Percentiles rank a stretch among this genome's conserved stretches.
phyloP scores from a whole-genome alignment of 2,797 vertebrate species.

The Argyrosomus regius region DNA sequence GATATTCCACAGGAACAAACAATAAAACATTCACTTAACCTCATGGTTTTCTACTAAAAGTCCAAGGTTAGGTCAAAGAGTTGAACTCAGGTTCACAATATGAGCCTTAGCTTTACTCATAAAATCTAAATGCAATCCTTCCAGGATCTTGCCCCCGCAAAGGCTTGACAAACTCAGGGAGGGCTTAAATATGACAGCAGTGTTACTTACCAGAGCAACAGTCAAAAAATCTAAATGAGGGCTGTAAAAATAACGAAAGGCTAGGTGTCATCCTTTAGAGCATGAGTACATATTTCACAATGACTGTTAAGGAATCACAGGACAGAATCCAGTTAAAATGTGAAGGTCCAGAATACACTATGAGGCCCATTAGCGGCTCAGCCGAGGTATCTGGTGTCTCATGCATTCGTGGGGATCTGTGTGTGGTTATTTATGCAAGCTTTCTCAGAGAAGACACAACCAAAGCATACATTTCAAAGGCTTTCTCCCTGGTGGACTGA shows the following conservation, averaged over 20 bases:
- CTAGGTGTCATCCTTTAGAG: conserved; percentile 55
- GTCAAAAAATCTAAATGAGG: conserved; percentile 48
- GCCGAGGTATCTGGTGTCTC: conserved; percentile 63
- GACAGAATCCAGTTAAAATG: conserved; percentile 59
- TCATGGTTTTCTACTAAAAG: conserved; percentile 36
- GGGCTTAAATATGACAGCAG: conserved; percentile 46
- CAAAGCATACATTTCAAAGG: conserved; percentile 74
- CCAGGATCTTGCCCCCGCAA: conserved; percentile 32
- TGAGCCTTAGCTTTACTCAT: conserved; percentile 38
- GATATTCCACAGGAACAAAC: conserved; percentile 33
- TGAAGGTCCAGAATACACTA: conserved; percentile 57
- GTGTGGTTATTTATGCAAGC: conserved; percentile 72
- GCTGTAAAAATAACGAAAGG: conserved; percentile 64
- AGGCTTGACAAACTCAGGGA: conserved; percentile 37
- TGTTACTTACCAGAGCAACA: conserved; percentile 54
- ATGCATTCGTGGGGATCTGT: conserved; percentile 58
- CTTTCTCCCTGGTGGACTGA: conserved; percentile 64
- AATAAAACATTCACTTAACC: conserved; percentile 49
- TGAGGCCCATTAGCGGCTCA: conserved; percentile 62
- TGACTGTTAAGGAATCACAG: conserved; percentile 50
- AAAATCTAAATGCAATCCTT: conserved; percentile 54
- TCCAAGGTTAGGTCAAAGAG: conserved; percentile 51
- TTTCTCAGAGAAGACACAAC: conserved; percentile 63
- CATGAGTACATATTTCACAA: conserved; percentile 58
- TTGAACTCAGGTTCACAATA: conserved; percentile 45